These are phyloP conservation scores for Argyrosomus japonicus DNA, from an alignment of 2,113 vertebrate species.

Conservation along the genomic window DNA sequence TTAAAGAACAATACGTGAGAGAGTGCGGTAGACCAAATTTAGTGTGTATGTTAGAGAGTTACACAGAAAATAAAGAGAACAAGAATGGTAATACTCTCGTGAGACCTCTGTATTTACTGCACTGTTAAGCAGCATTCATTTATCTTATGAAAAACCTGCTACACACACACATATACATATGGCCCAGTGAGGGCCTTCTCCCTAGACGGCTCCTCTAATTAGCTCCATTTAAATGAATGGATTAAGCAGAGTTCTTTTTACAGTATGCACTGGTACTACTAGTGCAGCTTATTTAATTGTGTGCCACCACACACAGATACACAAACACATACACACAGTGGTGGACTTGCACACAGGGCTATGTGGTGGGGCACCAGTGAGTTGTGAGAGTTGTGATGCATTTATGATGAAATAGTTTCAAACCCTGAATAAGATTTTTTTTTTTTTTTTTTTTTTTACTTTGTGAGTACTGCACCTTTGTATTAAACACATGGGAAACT, in stretches of 20 bases:
- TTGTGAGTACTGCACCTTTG: too few species aligned
- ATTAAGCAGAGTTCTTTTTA: slow-evolving; percentile 59
- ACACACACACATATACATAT: slow-evolving; percentile 50
- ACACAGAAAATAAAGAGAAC: slow-evolving; percentile 52
- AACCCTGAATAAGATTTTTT: too few species aligned
- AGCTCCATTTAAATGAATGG: slow-evolving; percentile 71
- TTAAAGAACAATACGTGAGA: slow-evolving; percentile 40
- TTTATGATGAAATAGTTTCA: too few species aligned
- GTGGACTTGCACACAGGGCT: too few species aligned
- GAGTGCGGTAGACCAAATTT: neutral
- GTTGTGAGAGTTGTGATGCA: too few species aligned
- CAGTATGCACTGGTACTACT: slow-evolving; percentile 46
- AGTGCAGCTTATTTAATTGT: slow-evolving; percentile 58
- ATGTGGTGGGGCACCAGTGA: too few species aligned
- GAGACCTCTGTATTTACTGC: slow-evolving; percentile 73
- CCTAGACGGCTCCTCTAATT: slow-evolving; percentile 69
- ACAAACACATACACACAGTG: neutral
- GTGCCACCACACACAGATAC: slow-evolving; percentile 26
- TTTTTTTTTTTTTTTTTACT: too few species aligned
- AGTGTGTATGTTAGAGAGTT: slow-evolving; percentile 10
- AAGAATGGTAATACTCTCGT: slow-evolving; percentile 61
- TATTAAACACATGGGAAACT: too few species aligned
- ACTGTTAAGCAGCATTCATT: slow-evolving; percentile 73
- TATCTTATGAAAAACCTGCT: slow-evolving; percentile 65
- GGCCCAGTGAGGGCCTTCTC: slow-evolving; percentile 48